These are phyloP conservation scores for Alca torda DNA, from an alignment of 2,797 vertebrate species.

Conservation along the genomic window DNA sequence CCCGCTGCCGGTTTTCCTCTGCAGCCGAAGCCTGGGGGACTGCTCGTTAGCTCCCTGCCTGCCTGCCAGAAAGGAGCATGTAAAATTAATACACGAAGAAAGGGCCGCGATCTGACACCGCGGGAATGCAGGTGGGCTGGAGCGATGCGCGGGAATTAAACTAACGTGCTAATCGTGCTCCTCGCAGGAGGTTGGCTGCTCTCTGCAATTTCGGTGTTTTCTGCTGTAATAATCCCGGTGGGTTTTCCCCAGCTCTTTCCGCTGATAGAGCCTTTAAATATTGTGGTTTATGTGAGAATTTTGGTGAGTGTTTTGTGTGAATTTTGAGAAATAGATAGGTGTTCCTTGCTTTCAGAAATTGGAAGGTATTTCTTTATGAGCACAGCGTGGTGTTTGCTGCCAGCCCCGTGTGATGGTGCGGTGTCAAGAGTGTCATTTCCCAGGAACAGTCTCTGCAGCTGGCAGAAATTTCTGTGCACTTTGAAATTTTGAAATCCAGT, in stretches of 20 bases:
- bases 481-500: not conserved
- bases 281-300: not conserved
- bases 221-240: not conserved
- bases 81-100: conserved; percentile 66
- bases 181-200: not conserved
- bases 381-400: fast-evolving
- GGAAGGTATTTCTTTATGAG: not conserved
- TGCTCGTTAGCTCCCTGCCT: conserved; percentile 67
- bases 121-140: conserved; percentile 74
- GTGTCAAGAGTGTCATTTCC: not conserved
- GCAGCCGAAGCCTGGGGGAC: conserved; percentile 56
- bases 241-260: not conserved
- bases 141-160: conserved; percentile 1
- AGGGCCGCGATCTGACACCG: conserved; percentile 67
- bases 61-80: conserved; percentile 52
- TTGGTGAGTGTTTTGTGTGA: not conserved
- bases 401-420: not conserved
- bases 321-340: not conserved
- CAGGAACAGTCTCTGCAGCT: not conserved
- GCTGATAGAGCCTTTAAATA: not conserved
- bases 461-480: not conserved
- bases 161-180: not conserved
- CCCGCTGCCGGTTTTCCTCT: conserved; percentile 50
- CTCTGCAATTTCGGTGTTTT: not conserved
- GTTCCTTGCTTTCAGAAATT: not conserved